Percentiles rank a stretch among this genome's conserved stretches.
Evolutionary conservation across 2,113 vertebrate genomes (phyloP).

Genomic region (Cyanoderma ruficeps): DNA sequence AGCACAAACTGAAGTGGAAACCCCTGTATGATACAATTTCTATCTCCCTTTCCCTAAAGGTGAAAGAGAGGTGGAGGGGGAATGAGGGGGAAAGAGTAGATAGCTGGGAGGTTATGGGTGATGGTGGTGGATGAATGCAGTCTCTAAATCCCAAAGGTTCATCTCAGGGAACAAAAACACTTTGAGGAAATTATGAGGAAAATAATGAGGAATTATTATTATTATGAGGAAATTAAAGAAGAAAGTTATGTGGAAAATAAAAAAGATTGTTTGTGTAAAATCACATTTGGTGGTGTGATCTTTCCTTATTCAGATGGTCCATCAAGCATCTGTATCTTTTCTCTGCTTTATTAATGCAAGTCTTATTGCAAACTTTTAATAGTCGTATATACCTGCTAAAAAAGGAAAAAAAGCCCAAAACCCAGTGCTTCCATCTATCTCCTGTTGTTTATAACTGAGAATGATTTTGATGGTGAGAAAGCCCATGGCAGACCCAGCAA

Average conservation of each 20-base stretch:
- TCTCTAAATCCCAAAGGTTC: neutral
- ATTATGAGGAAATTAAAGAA: too few relatives aligned
- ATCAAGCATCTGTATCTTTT: neutral
- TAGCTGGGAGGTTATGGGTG: neutral
- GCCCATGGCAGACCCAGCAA: neutral
- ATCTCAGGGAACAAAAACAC: rapidly evolving
- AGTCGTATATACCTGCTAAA: neutral
- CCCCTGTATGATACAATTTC: neutral
- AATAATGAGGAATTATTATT: too few relatives aligned
- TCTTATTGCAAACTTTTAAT: neutral
- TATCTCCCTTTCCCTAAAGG: neutral
- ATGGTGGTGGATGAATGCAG: neutral
- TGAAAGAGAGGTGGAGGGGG: neutral
- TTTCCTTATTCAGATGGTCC: neutral
- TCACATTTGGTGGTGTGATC: neutral
- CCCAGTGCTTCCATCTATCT: neutral
- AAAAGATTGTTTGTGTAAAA: neutral
- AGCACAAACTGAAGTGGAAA: neutral
- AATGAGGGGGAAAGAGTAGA: neutral
- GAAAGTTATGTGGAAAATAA: neutral
- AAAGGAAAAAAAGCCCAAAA: rapidly evolving
- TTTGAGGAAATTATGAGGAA: neutral
- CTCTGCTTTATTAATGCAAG: neutral
- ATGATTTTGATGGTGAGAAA: neutral
- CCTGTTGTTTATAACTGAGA: neutral